Evolutionary conservation across 1,140 invertebrate species (phyloP).

Genomic region (Leptopilina clavipes): DNA sequence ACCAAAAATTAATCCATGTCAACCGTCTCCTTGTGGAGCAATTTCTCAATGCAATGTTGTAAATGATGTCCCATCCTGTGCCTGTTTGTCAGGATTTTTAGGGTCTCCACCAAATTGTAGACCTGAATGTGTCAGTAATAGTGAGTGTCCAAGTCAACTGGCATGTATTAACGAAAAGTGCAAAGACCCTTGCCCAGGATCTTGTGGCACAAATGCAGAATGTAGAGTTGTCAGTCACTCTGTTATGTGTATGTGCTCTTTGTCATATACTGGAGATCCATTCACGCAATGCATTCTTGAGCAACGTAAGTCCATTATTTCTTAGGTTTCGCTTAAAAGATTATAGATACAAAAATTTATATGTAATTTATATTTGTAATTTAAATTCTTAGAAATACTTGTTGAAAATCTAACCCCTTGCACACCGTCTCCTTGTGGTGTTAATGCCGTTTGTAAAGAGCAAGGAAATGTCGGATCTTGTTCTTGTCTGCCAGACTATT

Average conservation of each 20-base stretch:
- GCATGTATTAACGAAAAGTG: slow-evolving; percentile 84
- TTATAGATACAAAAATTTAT: not conserved
- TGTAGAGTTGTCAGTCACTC: slow-evolving; percentile 84
- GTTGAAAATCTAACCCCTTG: slow-evolving; percentile 66
- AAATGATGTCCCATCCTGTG: slow-evolving; percentile 79
- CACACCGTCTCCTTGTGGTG: slow-evolving; percentile 76
- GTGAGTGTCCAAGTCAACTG: slow-evolving; percentile 79
- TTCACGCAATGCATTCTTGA: slow-evolving; percentile 78
- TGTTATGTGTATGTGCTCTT: slow-evolving; percentile 81
- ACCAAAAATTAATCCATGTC: slow-evolving; percentile 76
- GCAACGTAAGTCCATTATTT: slow-evolving; percentile 74
- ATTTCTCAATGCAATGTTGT: slow-evolving; percentile 80
- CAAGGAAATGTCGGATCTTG: slow-evolving; percentile 75
- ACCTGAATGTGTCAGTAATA: slow-evolving; percentile 80
- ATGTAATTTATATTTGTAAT: slow-evolving; percentile 37
- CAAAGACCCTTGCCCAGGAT: slow-evolving; percentile 80
- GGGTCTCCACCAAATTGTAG: slow-evolving; percentile 80
- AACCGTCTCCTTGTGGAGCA: slow-evolving; percentile 81
- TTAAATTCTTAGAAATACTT: slow-evolving; percentile 30
- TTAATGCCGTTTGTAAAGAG: slow-evolving; percentile 71
- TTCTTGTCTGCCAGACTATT: slow-evolving; percentile 75
- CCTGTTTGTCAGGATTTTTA: slow-evolving; percentile 78
- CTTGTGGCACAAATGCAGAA: slow-evolving; percentile 81
- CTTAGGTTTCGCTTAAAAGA: not conserved
- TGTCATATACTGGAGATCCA: slow-evolving; percentile 81